Percentiles rank a stretch among this genome's conserved stretches.
Conservation (phyloP, 2,888 invertebrate species). For the Sisyra terminalis region DNA sequence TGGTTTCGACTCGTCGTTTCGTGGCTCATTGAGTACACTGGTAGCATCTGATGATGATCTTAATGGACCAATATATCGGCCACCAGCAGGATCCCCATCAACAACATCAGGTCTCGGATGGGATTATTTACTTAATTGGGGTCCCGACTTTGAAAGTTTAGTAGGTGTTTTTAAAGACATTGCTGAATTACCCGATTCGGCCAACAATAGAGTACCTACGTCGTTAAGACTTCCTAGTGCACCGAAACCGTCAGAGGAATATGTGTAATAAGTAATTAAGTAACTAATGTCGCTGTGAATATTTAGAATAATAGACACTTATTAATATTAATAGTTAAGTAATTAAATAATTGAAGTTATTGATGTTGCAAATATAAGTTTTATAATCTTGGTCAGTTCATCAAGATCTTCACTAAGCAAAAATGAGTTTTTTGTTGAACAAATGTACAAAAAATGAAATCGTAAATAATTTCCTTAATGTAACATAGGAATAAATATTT, state of each 20-base stretch:
- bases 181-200: constrained; percentile 79
- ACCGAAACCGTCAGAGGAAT: constrained; percentile 78
- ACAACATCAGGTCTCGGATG: constrained; percentile 67
- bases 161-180: constrained; percentile 95
- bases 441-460: too few species aligned
- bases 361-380: too few species aligned
- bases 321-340: too few species aligned
- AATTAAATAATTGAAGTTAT: too few species aligned
- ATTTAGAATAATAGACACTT: too few species aligned
- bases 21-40: constrained; percentile 83
- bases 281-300: not conserved
- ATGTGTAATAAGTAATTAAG: constrained; percentile 38
- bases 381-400: too few species aligned
- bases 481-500: too few species aligned
- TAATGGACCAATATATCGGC: constrained; percentile 61
- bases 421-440: too few species aligned
- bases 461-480: too few species aligned
- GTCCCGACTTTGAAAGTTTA: constrained; percentile 87
- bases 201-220: constrained; percentile 53
- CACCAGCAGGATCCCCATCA: constrained; percentile 62
- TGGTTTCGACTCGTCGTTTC: constrained; percentile 86
- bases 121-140: constrained; percentile 93
- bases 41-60: constrained; percentile 89
- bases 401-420: too few species aligned
- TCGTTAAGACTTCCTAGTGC: constrained; percentile 63